These are phyloP conservation scores for Malurus melanocephalus DNA, from an alignment of 2,113 vertebrate species.

Conservation along the genomic window DNA sequence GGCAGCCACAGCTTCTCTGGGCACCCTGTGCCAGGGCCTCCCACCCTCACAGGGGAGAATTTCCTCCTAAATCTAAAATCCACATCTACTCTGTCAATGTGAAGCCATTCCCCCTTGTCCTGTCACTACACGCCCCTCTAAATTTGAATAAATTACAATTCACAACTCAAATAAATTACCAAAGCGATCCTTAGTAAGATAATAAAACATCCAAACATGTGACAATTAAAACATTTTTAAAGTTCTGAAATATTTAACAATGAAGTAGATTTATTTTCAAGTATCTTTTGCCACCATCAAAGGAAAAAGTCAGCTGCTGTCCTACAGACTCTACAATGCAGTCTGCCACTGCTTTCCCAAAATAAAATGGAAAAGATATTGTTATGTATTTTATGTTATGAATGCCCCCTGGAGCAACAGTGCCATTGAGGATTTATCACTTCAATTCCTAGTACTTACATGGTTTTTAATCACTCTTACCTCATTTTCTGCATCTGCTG, in stretches of 20 bases:
- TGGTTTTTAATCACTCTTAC: constrained; percentile 49
- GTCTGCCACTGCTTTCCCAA: neutral
- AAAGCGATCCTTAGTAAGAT: neutral
- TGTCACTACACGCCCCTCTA: neutral
- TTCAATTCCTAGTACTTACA: neutral
- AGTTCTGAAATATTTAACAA: neutral
- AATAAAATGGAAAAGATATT: neutral
- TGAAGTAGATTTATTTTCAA: neutral
- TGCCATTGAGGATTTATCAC: neutral
- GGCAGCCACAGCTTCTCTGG: neutral
- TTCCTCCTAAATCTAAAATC: neutral
- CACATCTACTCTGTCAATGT: neutral
- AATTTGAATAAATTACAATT: neutral
- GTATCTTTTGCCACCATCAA: neutral
- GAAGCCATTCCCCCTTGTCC: neutral
- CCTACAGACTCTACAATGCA: neutral
- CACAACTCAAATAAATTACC: neutral
- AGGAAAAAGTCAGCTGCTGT: neutral
- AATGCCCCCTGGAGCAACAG: neutral
- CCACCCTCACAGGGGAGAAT: neutral
- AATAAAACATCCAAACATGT: neutral
- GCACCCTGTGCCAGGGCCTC: neutral
- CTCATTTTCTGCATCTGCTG: constrained; percentile 70
- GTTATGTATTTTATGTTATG: no score
- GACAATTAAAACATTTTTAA: neutral